Conservation (phyloP, 92 coral and sea anemone genomes). For the Porites rus region DNA sequence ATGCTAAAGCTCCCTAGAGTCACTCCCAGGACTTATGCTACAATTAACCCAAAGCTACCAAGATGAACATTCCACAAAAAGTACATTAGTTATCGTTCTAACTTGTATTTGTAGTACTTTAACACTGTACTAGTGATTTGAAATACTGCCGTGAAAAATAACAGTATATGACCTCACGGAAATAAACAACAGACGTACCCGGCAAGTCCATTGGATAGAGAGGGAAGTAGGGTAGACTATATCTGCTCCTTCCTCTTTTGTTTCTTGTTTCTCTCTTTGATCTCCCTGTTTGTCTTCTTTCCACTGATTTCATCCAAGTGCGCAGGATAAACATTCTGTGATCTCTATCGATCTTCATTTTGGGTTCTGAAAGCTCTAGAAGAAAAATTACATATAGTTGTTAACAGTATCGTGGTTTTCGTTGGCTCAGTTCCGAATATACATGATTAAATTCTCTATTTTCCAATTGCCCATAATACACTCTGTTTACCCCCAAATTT, state of each 20-base stretch:
- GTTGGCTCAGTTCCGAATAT: background rate
- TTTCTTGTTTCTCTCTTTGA: conserved; percentile 8
- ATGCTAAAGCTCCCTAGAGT: no score
- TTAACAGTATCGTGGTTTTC: background rate
- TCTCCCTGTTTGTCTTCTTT: background rate
- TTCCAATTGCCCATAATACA: no score
- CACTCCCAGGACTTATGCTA: no score
- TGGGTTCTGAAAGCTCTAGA: conserved; percentile 25
- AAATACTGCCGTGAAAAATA: no score
- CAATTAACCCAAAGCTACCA: no score
- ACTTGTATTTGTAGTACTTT: no score
- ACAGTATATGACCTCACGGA: no score
- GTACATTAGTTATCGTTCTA: no score
- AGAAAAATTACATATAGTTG: background rate
- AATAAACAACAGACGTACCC: conserved; percentile 10
- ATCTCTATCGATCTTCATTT: background rate
- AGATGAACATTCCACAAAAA: no score
- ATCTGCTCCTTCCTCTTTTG: background rate
- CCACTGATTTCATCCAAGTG: conserved; percentile 37
- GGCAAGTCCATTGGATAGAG: conserved; percentile 43
- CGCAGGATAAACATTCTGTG: background rate
- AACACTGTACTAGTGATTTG: no score
- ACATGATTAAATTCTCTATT: no score
- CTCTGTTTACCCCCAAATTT: no score
- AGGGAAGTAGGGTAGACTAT: conserved; percentile 25